These are phyloP conservation scores for Petrocephalus microphthalmus DNA, from an alignment of 2,113 vertebrate species.

Conservation along the genomic window DNA sequence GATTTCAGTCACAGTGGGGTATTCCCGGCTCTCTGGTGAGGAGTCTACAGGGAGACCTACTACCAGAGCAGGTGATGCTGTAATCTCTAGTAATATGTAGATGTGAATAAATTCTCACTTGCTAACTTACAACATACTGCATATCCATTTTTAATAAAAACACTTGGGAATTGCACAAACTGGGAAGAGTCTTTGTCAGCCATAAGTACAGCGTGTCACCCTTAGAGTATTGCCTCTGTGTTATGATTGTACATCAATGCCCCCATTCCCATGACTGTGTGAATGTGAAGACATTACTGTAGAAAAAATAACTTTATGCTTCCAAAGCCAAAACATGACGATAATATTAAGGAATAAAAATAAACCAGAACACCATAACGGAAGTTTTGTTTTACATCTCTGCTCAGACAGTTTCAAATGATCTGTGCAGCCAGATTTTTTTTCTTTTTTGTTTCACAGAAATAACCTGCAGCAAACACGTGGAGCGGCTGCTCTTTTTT, in stretches of 20 bases:
- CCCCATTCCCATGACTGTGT: neutral
- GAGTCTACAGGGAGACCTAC: neutral
- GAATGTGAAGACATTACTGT: neutral
- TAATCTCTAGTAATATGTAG: neutral
- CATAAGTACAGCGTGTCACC: neutral
- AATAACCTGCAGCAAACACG: neutral
- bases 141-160: neutral
- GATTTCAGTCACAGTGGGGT: neutral
- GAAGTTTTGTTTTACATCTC: neutral
- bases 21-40: neutral
- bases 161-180: neutral
- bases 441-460: neutral
- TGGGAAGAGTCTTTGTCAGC: neutral
- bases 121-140: neutral
- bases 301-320: neutral
- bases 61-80: neutral
- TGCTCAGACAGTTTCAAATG: neutral
- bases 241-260: neutral
- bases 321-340: neutral
- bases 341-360: neutral
- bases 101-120: neutral
- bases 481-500: neutral
- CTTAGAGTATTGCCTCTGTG: neutral
- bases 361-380: neutral
- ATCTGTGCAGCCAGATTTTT: neutral